Percentiles rank a stretch among this genome's conserved stretches.
phyloP scores from a whole-genome alignment of 2,888 invertebrate species.

The Sesia bembeciformis region DNA sequence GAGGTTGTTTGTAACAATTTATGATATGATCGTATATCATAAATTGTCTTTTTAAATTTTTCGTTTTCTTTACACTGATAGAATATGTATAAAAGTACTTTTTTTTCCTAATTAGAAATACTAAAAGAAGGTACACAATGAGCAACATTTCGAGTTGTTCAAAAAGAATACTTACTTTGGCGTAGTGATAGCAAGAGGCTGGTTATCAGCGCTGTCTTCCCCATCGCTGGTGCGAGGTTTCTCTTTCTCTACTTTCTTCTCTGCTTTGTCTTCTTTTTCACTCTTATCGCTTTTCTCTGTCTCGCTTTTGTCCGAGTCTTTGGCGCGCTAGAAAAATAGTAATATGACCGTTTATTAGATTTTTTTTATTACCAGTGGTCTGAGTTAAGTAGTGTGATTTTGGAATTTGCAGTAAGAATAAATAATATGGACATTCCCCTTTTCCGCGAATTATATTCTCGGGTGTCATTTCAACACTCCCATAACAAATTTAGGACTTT shows the following conservation, averaged over 20 bases:
- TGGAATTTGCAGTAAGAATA: no score
- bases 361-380: not conserved
- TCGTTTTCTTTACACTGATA: not conserved
- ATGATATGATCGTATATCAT: not conserved
- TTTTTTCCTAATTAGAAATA: not conserved
- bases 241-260: slow-evolving; percentile 45
- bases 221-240: slow-evolving; percentile 53
- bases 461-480: no score
- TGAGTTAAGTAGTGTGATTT: no score
- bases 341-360: not conserved
- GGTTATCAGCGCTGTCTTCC: slow-evolving; percentile 68
- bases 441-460: no score
- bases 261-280: slow-evolving; percentile 43
- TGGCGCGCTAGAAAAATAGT: slow-evolving; percentile 33
- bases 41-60: not conserved
- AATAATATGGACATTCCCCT: no score
- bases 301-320: slow-evolving; percentile 64
- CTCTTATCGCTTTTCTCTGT: slow-evolving; percentile 60
- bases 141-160: not conserved
- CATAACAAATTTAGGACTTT: no score
- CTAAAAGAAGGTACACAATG: not conserved
- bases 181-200: slow-evolving; percentile 48
- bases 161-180: slow-evolving; percentile 40
- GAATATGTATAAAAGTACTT: not conserved
- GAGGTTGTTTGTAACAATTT: not conserved